Percentiles rank a stretch among this genome's conserved stretches.
phyloP scores from a whole-genome alignment of 2,888 invertebrate species.

The Eilema caniola region DNA sequence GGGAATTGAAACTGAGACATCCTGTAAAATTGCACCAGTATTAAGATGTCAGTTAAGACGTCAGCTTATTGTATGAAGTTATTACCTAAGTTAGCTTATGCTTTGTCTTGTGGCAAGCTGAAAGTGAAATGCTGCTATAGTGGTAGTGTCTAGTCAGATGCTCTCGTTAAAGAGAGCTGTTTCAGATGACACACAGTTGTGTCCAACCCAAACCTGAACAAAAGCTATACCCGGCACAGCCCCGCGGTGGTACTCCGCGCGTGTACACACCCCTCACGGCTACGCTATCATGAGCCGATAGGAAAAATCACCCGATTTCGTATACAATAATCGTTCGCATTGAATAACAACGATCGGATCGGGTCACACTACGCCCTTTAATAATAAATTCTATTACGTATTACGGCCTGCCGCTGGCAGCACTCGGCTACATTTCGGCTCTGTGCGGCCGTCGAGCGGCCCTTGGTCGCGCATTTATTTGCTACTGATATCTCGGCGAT shows the following conservation, averaged over 20 bases:
- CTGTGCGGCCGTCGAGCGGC: conserved; percentile 23
- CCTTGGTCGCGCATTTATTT: conserved; percentile 38
- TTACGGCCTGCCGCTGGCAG: conserved; percentile 27
- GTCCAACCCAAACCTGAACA: not conserved
- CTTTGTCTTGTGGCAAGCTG: not conserved
- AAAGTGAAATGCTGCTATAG: not conserved
- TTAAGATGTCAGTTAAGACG: no score
- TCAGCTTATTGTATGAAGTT: no score
- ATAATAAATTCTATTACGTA: conserved; percentile 57
- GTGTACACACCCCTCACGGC: conserved; percentile 1
- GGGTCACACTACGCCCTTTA: conserved; percentile 41
- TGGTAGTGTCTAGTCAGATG: not conserved
- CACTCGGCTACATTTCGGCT: conserved; percentile 30
- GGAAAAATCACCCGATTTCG: conserved; percentile 53
- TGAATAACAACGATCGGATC: conserved; percentile 54
- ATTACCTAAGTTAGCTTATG: no score
- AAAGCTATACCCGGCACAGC: not conserved
- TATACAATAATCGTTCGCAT: conserved; percentile 58
- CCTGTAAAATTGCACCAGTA: no score
- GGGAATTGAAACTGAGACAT: no score
- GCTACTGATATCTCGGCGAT: conserved; percentile 18
- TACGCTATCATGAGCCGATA: conserved; percentile 36
- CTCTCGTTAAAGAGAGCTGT: not conserved
- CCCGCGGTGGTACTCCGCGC: not conserved
- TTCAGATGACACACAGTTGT: not conserved